phyloP scores from a whole-genome alignment of 2,113 vertebrate genomes.

The Indri indri region DNA sequence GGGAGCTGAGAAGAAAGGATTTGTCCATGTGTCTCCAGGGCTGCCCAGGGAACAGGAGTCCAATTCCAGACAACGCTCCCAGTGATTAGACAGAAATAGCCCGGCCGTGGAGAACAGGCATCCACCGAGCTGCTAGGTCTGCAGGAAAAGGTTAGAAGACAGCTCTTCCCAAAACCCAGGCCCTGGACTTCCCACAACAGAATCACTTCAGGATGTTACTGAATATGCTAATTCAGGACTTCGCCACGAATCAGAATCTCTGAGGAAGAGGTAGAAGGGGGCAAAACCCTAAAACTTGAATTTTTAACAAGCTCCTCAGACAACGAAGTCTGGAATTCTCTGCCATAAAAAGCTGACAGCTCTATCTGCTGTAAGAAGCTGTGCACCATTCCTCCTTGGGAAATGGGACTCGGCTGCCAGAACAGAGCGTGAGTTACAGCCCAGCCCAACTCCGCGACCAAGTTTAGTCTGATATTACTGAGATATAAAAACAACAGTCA shows the following conservation, averaged over 20 bases:
- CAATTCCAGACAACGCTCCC: neutral
- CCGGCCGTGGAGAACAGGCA: neutral
- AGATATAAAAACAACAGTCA: neutral
- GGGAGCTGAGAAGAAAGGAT: constrained; percentile 18
- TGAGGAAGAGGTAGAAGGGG: no score
- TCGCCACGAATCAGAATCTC: neutral
- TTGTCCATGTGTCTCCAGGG: constrained; percentile 13
- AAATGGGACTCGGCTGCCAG: neutral
- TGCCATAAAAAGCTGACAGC: neutral
- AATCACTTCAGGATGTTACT: neutral
- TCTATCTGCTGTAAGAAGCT: neutral
- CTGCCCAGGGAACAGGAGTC: neutral
- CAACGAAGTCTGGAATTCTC: neutral
- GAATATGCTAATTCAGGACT: neutral
- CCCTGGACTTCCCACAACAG: neutral
- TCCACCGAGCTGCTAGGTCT: neutral
- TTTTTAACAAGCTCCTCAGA: neutral
- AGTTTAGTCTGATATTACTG: neutral
- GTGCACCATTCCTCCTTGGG: neutral
- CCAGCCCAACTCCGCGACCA: neutral
- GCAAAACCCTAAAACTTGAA: neutral
- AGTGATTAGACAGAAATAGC: constrained; percentile 55
- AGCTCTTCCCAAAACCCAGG: neutral
- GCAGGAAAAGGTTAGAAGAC: neutral
- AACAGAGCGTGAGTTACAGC: neutral